A percentile compares a stretch with the other conserved stretches of the same genome.
phyloP scores from a whole-genome alignment of 2,888 invertebrate genomes.

The Hedychridium roseum region DNA sequence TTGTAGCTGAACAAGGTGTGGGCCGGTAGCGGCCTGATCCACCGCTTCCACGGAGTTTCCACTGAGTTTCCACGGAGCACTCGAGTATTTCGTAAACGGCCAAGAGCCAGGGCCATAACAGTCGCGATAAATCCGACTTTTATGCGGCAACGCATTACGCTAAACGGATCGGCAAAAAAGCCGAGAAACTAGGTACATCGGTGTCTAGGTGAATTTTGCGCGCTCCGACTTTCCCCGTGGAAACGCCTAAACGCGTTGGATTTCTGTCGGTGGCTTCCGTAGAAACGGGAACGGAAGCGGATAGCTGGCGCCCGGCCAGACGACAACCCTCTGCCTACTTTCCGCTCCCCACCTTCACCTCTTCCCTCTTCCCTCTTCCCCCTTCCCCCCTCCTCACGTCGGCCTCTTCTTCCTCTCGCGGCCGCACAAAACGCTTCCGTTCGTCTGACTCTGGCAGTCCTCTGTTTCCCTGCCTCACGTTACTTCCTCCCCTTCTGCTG shows the following conservation, averaged over 20 bases:
- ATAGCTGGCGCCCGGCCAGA: conserved; percentile 51
- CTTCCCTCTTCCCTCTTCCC: conserved; percentile 2
- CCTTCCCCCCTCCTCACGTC: background rate
- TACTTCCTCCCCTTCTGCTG: too few species aligned
- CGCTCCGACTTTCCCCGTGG: conserved; percentile 28
- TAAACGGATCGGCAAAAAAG: background rate
- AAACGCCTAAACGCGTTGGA: conserved; percentile 40
- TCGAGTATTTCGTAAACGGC: too few species aligned
- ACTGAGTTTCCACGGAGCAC: too few species aligned
- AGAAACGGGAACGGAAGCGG: conserved; percentile 44
- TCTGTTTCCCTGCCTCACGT: conserved; percentile 5
- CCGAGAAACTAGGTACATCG: conserved; percentile 21
- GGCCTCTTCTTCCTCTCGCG: background rate
- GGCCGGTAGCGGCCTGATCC: too few species aligned
- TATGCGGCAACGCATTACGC: too few species aligned
- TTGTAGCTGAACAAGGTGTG: too few species aligned
- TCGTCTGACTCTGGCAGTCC: background rate
- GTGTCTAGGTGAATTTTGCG: conserved; percentile 34
- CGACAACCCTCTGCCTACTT: conserved; percentile 36
- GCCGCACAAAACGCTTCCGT: background rate
- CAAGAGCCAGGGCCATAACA: too few species aligned
- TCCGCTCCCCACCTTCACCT: conserved; percentile 18
- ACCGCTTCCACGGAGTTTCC: too few species aligned
- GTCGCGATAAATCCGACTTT: too few species aligned
- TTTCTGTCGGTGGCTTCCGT: conserved; percentile 36